phyloP scores from a whole-genome alignment of 2,888 invertebrate species.

The Seira musarum region DNA sequence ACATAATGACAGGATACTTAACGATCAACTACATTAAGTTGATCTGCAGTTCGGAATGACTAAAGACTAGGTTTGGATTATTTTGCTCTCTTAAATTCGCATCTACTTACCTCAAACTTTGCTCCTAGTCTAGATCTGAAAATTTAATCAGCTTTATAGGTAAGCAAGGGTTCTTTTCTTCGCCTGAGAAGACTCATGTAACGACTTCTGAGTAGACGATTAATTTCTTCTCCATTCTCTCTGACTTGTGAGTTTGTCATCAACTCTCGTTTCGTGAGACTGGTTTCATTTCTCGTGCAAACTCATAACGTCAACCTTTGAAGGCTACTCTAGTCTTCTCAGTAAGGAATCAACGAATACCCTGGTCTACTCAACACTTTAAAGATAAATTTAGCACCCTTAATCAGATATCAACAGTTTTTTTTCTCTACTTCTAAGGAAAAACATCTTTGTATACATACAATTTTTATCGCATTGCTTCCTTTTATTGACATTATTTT shows the following conservation, averaged over 20 bases:
- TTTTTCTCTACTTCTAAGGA: not conserved
- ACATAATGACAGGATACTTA: not conserved
- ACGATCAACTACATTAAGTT: not conserved
- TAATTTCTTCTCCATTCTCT: not conserved
- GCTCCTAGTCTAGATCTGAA: not conserved
- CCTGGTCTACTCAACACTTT: not conserved
- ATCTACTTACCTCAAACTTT: not conserved
- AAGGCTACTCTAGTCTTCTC: not conserved
- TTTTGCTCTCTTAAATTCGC: not conserved
- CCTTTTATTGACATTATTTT: too few species aligned
- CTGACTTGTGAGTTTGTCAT: too few species aligned
- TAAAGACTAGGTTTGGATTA: not conserved
- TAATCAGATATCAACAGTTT: conserved; percentile 10
- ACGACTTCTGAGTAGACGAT: conserved; percentile 1
- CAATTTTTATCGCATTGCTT: not conserved
- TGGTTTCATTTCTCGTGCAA: not conserved
- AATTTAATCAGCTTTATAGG: not conserved
- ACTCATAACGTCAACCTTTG: not conserved
- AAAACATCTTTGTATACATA: not conserved
- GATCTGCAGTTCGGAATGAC: conserved; percentile 18
- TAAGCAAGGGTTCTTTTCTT: conserved; percentile 3
- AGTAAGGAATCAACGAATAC: not conserved
- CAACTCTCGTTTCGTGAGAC: not conserved
- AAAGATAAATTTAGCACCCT: not conserved
- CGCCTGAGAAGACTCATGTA: not conserved